Evolutionary conservation across 1,140 invertebrate genomes (phyloP).

Genomic region (Drosophila saltans): DNA sequence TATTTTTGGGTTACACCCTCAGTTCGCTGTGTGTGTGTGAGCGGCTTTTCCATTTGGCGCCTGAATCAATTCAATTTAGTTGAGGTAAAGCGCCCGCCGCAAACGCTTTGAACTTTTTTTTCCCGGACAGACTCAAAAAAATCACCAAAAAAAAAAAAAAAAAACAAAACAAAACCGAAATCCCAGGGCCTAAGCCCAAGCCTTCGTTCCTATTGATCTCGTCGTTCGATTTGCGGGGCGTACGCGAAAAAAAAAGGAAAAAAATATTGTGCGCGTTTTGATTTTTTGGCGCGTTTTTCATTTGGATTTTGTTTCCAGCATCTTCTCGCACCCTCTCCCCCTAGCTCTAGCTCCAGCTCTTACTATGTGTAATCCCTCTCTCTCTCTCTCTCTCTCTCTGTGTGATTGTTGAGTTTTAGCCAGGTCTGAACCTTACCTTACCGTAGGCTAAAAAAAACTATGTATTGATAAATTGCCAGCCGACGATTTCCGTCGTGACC

Average conservation of each 20-base stretch:
- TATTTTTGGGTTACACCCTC: slow-evolving; percentile 60
- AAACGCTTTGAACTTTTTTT: slow-evolving; percentile 81
- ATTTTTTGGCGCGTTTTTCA: slow-evolving; percentile 79
- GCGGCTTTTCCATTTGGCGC: slow-evolving; percentile 66
- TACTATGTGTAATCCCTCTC: not conserved
- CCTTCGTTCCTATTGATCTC: slow-evolving; percentile 67
- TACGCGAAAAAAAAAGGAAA: slow-evolving; percentile 32
- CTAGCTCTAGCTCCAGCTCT: slow-evolving; percentile 27
- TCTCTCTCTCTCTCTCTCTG: not conserved
- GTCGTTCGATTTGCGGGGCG: slow-evolving; percentile 32
- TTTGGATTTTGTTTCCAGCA: slow-evolving; percentile 50
- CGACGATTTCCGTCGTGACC: slow-evolving; percentile 83
- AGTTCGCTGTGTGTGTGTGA: slow-evolving; percentile 33
- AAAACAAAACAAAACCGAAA: not conserved
- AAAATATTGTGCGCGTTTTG: slow-evolving; percentile 72
- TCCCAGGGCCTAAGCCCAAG: slow-evolving; percentile 25
- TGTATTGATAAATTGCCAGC: slow-evolving; percentile 82
- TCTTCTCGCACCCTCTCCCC: slow-evolving; percentile 49
- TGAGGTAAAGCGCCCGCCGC: slow-evolving; percentile 66
- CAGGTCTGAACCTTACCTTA: slow-evolving; percentile 45
- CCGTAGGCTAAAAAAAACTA: slow-evolving; percentile 62
- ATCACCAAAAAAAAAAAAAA: not conserved
- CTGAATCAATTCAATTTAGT: slow-evolving; percentile 79
- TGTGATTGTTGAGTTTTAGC: not conserved
- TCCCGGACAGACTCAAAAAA: slow-evolving; percentile 58